Conservation (phyloP, 1,140 invertebrate species). For the Colletes latitarsis region DNA sequence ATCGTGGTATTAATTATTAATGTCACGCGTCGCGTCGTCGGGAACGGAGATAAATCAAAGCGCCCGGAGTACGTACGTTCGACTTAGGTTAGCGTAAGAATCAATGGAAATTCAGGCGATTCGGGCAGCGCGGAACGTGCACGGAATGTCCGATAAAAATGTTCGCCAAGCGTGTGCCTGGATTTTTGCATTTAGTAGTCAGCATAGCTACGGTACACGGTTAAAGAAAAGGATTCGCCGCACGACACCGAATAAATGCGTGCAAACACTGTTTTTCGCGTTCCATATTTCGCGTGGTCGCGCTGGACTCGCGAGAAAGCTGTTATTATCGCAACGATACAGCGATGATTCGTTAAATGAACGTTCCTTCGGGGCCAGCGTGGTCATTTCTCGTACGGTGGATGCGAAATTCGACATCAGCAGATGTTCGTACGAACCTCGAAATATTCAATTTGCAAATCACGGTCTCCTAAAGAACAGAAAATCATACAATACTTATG, state of each 20-base stretch:
- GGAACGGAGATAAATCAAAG: conserved; percentile 22
- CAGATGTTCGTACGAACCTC: too few species aligned
- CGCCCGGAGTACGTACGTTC: not conserved
- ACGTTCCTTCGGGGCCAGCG: too few species aligned
- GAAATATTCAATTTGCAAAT: too few species aligned
- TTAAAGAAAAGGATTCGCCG: conserved; percentile 31
- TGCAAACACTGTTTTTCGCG: conserved; percentile 25
- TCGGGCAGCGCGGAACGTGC: conserved; percentile 23
- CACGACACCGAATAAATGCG: not conserved
- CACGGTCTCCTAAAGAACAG: too few species aligned
- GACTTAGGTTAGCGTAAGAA: conserved; percentile 7
- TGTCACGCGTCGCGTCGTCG: conserved; percentile 4
- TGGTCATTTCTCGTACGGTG: too few species aligned
- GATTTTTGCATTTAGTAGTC: conserved; percentile 40
- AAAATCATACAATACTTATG: too few species aligned
- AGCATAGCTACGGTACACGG: not conserved
- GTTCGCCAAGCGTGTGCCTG: not conserved
- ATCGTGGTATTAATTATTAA: conserved; percentile 34
- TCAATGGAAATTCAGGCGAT: conserved; percentile 38
- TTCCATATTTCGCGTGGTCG: not conserved
- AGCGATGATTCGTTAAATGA: not conserved
- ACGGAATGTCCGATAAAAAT: conserved; percentile 34
- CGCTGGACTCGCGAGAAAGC: not conserved
- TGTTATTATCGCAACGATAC: not conserved
- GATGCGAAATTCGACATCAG: too few species aligned